A percentile compares a stretch with the other conserved stretches of the same genome.
These are phyloP conservation scores for Meiosimyza platycephala DNA, from an alignment of 2,888 invertebrate genomes.

Conservation along the genomic window DNA sequence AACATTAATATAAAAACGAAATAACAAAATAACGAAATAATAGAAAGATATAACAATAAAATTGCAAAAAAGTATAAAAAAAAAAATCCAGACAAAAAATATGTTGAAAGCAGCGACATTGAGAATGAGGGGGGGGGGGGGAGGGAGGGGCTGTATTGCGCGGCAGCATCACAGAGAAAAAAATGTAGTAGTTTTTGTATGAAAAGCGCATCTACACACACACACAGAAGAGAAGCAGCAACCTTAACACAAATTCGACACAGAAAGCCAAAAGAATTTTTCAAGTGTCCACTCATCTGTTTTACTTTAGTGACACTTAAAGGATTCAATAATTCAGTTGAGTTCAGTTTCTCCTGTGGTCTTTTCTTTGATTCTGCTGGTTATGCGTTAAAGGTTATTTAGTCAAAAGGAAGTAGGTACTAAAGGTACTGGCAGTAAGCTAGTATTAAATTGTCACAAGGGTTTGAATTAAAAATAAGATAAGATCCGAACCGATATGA, in stretches of 20 bases:
- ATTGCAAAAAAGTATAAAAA: background rate
- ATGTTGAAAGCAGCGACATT: background rate
- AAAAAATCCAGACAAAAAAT: background rate
- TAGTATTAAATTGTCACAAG: too few relatives aligned
- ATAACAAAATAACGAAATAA: slow-evolving; percentile 8
- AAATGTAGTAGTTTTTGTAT: too few relatives aligned
- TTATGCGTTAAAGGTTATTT: slow-evolving; percentile 1
- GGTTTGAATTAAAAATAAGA: too few relatives aligned
- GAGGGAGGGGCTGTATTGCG: background rate
- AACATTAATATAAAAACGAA: slow-evolving; percentile 26
- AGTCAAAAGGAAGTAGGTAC: background rate
- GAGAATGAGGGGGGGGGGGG: background rate
- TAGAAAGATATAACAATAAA: background rate
- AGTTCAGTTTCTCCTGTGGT: background rate
- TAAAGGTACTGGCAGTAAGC: too few relatives aligned
- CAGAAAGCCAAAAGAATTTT: slow-evolving; percentile 3
- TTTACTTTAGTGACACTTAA: background rate
- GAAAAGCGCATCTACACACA: background rate
- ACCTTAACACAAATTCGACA: slow-evolving; percentile 18
- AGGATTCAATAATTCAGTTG: too few relatives aligned
- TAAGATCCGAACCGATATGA: too few relatives aligned
- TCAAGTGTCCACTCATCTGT: slow-evolving; percentile 17
- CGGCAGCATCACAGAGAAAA: too few relatives aligned
- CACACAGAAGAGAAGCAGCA: background rate
- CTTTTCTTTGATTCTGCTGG: background rate